Percentiles rank a stretch among this genome's conserved stretches.
phyloP scores from a whole-genome alignment of 2,797 vertebrate species.

The Muscicapa striata region DNA sequence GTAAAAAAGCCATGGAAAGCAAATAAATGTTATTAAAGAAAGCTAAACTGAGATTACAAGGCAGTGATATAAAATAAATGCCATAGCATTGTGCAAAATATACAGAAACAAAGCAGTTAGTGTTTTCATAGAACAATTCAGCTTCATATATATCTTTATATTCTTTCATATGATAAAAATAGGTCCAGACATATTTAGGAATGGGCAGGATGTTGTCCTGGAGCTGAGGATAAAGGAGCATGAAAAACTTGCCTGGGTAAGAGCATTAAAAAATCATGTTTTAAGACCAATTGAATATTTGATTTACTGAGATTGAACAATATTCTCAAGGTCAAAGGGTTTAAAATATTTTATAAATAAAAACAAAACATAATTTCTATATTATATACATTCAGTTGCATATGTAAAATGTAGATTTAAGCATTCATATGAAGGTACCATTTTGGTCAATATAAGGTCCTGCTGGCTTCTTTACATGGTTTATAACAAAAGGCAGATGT shows the following conservation, averaged over 20 bases:
- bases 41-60: conserved; percentile 11
- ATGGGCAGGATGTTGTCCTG: not conserved
- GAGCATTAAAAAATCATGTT: not conserved
- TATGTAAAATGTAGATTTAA: not conserved
- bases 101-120: not conserved
- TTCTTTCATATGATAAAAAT: not conserved
- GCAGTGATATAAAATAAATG: conserved; percentile 10
- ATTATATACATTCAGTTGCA: not conserved
- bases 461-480: not conserved
- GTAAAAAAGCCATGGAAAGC: conserved; percentile 3
- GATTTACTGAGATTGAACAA: not conserved
- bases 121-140: not conserved
- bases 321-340: not conserved
- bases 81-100: not conserved
- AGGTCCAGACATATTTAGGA: not conserved
- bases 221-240: not conserved
- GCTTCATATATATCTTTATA: not conserved
- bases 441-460: not conserved
- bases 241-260: not conserved
- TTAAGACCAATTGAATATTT: not conserved
- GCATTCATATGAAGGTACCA: not conserved
- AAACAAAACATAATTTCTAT: not conserved
- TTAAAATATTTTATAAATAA: not conserved
- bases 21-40: conserved; percentile 5
- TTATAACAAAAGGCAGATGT: not conserved